A percentile compares a stretch with the other conserved stretches of the same genome.
Conservation (phyloP, 2,888 invertebrate species). For the Caenorhabditis plicata region DNA sequence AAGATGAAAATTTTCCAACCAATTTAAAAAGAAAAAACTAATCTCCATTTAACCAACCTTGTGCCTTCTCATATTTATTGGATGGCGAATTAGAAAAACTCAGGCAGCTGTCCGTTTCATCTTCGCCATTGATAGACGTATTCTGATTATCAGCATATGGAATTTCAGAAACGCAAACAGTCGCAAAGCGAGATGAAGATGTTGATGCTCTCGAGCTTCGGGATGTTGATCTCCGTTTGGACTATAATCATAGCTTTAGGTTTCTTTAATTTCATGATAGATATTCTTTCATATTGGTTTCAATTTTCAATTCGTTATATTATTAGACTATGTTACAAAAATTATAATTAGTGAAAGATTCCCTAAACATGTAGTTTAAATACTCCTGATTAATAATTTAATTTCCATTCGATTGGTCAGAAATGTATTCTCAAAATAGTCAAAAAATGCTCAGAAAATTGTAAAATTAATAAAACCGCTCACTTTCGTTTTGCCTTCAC, state of each 20-base stretch:
- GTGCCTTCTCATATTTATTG: conserved; percentile 28
- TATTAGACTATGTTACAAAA: too few species aligned
- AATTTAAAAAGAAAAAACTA: background rate
- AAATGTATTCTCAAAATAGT: too few species aligned
- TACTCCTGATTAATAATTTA: too few species aligned
- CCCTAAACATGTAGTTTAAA: too few species aligned
- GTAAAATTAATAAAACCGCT: too few species aligned
- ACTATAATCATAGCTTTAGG: too few species aligned
- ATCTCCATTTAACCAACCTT: conserved; percentile 18
- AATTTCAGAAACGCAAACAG: conserved; percentile 22
- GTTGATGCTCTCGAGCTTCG: conserved; percentile 14
- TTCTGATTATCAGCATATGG: background rate
- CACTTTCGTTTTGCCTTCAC: conserved; percentile 6
- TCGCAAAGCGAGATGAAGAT: conserved; percentile 22
- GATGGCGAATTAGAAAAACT: conserved; percentile 29
- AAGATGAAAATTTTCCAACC: conserved; percentile 1
- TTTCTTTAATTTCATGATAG: too few species aligned
- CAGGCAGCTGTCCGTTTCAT: conserved; percentile 26
- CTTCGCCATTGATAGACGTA: conserved; percentile 1
- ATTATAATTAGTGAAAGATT: too few species aligned
- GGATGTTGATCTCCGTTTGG: conserved; percentile 20
- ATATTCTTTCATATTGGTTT: too few species aligned
- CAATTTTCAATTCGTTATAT: too few species aligned
- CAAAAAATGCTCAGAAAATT: too few species aligned
- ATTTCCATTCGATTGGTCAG: too few species aligned